Conservation (phyloP, 2,113 vertebrate genomes). For the Prionailurus viverrinus region DNA sequence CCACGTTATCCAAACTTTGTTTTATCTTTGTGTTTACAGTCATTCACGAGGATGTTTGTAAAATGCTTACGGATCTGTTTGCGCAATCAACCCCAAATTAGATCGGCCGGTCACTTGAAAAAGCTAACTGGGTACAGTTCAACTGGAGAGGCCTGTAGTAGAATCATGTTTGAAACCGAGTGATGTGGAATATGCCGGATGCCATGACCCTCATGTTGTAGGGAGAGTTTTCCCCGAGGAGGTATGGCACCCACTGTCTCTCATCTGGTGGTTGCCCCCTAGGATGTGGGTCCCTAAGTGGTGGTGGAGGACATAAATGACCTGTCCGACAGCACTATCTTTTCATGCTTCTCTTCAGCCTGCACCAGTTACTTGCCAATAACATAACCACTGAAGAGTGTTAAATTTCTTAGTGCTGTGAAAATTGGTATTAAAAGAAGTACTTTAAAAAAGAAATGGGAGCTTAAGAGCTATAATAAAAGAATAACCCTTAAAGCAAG, state of each 20-base stretch:
- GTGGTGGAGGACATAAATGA: slow-evolving; percentile 9
- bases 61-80: slow-evolving; percentile 52
- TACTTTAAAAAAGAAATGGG: slow-evolving; percentile 83
- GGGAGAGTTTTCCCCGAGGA: neutral
- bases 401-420: slow-evolving; percentile 82
- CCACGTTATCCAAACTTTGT: neutral
- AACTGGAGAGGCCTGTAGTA: neutral
- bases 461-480: slow-evolving; percentile 84
- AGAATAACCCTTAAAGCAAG: slow-evolving; percentile 85
- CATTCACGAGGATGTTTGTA: neutral
- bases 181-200: neutral
- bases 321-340: neutral
- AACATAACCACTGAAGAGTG: slow-evolving; percentile 79
- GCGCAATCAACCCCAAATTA: neutral
- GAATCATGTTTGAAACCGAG: neutral
- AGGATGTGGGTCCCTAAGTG: neutral
- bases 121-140: neutral
- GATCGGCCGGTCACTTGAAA: slow-evolving; percentile 7
- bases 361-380: slow-evolving; percentile 61
- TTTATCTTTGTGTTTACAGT: slow-evolving; percentile 21
- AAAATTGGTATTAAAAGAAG: slow-evolving; percentile 85
- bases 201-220: too few species aligned
- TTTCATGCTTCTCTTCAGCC: neutral
- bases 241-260: neutral
- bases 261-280: neutral